Evolutionary conservation across 2,797 vertebrate species (phyloP).

Genomic region (Meda fulgida): DNA sequence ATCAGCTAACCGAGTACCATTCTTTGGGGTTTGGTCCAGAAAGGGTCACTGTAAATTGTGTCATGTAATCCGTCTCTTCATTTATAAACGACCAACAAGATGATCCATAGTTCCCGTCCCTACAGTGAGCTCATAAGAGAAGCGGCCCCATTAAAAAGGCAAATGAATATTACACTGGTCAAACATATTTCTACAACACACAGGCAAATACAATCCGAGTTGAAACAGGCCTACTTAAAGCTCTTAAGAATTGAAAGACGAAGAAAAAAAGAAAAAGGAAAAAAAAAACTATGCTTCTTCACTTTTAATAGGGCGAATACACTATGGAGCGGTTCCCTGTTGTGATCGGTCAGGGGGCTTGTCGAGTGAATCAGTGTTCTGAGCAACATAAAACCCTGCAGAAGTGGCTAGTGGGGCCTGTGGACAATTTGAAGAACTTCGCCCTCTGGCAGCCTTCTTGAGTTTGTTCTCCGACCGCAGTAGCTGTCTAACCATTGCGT

Average conservation of each 20-base stretch:
- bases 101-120: not conserved
- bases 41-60: constrained; percentile 24
- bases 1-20: constrained; percentile 44
- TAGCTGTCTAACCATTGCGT: constrained; percentile 37
- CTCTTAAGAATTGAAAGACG: constrained; percentile 19
- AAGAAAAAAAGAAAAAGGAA: too few relatives aligned
- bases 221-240: constrained; percentile 40
- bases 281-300: constrained; percentile 1
- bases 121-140: constrained; percentile 23
- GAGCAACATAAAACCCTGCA: constrained; percentile 27
- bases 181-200: constrained; percentile 41
- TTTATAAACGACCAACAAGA: constrained; percentile 8
- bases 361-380: not conserved
- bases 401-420: constrained; percentile 26
- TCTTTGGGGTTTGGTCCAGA: constrained; percentile 55
- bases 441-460: constrained; percentile 45
- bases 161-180: constrained; percentile 38
- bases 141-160: constrained; percentile 33
- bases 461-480: constrained; percentile 25
- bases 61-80: constrained; percentile 4
- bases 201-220: constrained; percentile 8
- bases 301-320: not conserved
- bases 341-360: not conserved
- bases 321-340: not conserved
- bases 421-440: constrained; percentile 47